Conservation (phyloP, 2,113 vertebrate genomes). For the Sigmodon hispidus region DNA sequence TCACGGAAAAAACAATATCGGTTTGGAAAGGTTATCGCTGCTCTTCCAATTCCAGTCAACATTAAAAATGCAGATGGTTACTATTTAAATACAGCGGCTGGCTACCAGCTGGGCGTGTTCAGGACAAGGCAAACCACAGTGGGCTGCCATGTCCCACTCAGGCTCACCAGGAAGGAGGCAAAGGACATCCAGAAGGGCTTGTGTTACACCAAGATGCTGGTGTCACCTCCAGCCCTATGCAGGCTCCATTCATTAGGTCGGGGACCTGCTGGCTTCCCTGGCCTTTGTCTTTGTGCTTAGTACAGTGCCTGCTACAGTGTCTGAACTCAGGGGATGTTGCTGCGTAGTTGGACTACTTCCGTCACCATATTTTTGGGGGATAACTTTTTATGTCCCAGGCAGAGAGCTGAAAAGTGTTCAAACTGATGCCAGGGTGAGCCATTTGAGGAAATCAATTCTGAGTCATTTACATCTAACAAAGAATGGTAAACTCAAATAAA, state of each 20-base stretch:
- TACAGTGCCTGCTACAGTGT: neutral
- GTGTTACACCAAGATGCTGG: neutral
- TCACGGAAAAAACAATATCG: constrained; percentile 63
- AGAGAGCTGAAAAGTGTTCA: neutral
- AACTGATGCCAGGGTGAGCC: neutral
- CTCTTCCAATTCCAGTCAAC: constrained; percentile 67
- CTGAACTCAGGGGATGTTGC: neutral
- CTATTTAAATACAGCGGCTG: constrained; percentile 70
- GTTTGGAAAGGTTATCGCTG: constrained; percentile 63
- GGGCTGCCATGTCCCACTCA: neutral
- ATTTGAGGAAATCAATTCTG: neutral
- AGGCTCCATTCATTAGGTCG: neutral
- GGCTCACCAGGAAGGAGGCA: neutral
- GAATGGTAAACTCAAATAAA: neutral
- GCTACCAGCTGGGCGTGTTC: neutral
- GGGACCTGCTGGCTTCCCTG: neutral
- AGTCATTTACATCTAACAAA: constrained; percentile 25
- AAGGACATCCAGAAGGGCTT: neutral
- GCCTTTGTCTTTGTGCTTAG: neutral
- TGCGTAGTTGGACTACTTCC: neutral
- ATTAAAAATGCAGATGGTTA: constrained; percentile 78
- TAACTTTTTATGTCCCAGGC: neutral
- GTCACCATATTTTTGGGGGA: neutral
- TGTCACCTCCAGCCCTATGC: neutral
- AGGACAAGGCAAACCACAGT: constrained; percentile 47